Evolutionary conservation across 2,888 invertebrate genomes (phyloP).

Genomic region (Plagodis dolabraria): DNA sequence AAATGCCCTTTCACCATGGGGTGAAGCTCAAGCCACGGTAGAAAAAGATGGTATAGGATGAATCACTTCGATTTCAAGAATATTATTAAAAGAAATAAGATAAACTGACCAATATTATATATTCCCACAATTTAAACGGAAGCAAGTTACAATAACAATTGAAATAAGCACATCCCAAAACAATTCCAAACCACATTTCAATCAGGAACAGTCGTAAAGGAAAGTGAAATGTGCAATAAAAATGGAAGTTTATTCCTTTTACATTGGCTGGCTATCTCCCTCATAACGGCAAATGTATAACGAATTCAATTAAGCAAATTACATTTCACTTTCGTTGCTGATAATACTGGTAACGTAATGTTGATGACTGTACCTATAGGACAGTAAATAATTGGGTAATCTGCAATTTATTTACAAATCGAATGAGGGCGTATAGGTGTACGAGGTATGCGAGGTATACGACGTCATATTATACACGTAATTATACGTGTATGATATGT

Average conservation of each 20-base stretch:
- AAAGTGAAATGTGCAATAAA: constrained; percentile 47
- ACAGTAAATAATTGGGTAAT: too few species aligned
- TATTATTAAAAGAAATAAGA: too few species aligned
- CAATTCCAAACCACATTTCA: constrained; percentile 30
- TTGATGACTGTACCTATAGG: constrained; percentile 9
- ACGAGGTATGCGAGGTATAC: too few species aligned
- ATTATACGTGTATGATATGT: too few species aligned
- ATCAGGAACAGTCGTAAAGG: constrained; percentile 36
- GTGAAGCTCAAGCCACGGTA: too few species aligned
- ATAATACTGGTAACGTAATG: constrained; percentile 3
- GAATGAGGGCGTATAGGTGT: too few species aligned
- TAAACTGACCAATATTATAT: too few species aligned
- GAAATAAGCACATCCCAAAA: constrained; percentile 23
- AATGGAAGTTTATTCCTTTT: constrained; percentile 44
- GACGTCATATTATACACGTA: too few species aligned
- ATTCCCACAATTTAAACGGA: constrained; percentile 6
- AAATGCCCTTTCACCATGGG: too few species aligned
- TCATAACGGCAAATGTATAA: constrained; percentile 2
- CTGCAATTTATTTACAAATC: too few species aligned
- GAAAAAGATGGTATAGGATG: too few species aligned
- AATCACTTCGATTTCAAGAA: too few species aligned
- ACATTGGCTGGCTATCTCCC: constrained; percentile 38
- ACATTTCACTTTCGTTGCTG: constrained; percentile 6
- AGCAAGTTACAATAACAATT: constrained; percentile 3
- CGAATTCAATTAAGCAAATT: constrained; percentile 10